These are phyloP conservation scores for Apistogramma diplotaenia DNA, from an alignment of 2,113 vertebrate genomes.

Conservation along the genomic window DNA sequence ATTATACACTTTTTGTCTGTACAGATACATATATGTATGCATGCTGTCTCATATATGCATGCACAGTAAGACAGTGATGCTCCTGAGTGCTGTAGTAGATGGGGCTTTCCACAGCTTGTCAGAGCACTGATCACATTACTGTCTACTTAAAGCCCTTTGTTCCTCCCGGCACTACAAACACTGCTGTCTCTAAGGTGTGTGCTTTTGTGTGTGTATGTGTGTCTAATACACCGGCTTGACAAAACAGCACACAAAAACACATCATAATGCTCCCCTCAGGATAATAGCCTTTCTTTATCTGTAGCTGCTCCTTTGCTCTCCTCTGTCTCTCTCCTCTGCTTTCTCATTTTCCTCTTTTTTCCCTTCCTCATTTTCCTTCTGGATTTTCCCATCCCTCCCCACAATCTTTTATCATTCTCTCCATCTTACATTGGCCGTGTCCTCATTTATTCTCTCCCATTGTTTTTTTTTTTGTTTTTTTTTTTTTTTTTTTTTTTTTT, in stretches of 20 bases:
- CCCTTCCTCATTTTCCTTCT: constrained; percentile 34
- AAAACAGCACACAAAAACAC: constrained; percentile 60
- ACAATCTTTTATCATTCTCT: constrained; percentile 33
- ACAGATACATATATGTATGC: not conserved
- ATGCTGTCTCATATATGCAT: not conserved
- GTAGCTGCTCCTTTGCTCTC: constrained; percentile 40
- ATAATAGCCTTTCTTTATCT: constrained; percentile 66
- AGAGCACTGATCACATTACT: constrained; percentile 65
- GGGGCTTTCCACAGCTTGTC: constrained; percentile 52
- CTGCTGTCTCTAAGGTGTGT: constrained; percentile 43
- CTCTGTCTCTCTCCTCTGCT: not conserved
- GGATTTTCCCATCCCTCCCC: constrained; percentile 15
- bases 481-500: too few relatives aligned
- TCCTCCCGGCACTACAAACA: constrained; percentile 54
- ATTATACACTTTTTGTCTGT: not conserved
- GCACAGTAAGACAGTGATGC: not conserved
- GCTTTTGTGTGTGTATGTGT: constrained; percentile 17
- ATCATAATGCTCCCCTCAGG: constrained; percentile 54
- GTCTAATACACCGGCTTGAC: constrained; percentile 34
- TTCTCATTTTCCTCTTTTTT: not conserved
- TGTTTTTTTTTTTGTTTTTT: not conserved
- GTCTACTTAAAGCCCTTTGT: constrained; percentile 68
- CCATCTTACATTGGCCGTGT: constrained; percentile 7
- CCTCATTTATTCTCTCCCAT: constrained; percentile 25
- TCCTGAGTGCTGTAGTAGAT: constrained; percentile 16